Conservation (phyloP, 1,140 invertebrate species). For the Drosophila bifasciata region DNA sequence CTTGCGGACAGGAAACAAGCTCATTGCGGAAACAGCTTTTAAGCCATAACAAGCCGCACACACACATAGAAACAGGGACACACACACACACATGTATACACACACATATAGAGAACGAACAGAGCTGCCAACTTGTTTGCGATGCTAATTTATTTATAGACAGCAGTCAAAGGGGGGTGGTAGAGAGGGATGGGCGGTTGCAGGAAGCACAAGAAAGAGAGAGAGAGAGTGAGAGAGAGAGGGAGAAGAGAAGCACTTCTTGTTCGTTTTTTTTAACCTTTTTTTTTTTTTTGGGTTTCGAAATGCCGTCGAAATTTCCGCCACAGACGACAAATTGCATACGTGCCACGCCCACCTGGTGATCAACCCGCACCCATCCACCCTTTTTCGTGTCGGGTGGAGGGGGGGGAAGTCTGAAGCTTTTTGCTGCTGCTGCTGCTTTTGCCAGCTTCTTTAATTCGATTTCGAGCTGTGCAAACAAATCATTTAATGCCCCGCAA, state of each 20-base stretch:
- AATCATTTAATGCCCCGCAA: slow-evolving; percentile 73
- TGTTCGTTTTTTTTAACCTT: background rate
- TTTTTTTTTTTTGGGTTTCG: slow-evolving; percentile 16
- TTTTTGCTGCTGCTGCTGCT: too few species aligned
- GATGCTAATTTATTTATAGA: slow-evolving; percentile 82
- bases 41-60: slow-evolving; percentile 72
- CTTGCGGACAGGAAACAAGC: slow-evolving; percentile 80
- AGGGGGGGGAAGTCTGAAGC: too few species aligned
- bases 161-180: slow-evolving; percentile 40
- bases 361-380: background rate
- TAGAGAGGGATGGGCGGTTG: background rate
- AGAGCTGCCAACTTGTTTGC: slow-evolving; percentile 71
- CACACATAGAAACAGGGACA: slow-evolving; percentile 28
- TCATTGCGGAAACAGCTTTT: slow-evolving; percentile 82
- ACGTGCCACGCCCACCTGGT: slow-evolving; percentile 60
- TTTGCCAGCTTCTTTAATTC: slow-evolving; percentile 49
- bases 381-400: background rate
- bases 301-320: slow-evolving; percentile 73
- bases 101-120: slow-evolving; percentile 10
- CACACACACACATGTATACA: slow-evolving; percentile 15
- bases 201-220: too few species aligned
- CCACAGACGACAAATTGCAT: slow-evolving; percentile 78
- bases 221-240: too few species aligned
- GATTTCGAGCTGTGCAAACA: slow-evolving; percentile 70
- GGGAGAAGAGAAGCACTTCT: too few species aligned